phyloP scores from a whole-genome alignment of 2,797 vertebrate species.

The Euthynnus affinis region DNA sequence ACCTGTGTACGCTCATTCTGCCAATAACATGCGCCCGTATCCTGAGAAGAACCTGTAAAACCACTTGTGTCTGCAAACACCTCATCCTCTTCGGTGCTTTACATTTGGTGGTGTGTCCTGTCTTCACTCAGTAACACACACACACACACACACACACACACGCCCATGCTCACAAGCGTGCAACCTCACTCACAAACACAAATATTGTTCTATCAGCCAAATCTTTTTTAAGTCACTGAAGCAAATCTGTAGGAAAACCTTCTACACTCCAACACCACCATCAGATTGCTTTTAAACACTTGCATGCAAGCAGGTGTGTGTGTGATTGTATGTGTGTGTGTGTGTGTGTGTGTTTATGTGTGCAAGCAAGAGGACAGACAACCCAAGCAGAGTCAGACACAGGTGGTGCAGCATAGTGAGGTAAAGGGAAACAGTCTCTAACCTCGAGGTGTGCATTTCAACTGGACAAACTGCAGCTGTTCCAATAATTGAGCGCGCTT shows the following conservation, averaged over 20 bases:
- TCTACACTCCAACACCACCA: conserved; percentile 59
- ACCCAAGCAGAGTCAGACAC: conserved; percentile 79
- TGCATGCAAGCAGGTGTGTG: conserved; percentile 49
- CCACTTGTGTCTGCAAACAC: conserved; percentile 60
- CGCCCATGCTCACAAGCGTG: neutral
- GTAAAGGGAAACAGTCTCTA: conserved; percentile 85
- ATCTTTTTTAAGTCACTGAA: conserved; percentile 37
- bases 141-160: conserved; percentile 21
- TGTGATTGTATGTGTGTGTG: conserved; percentile 25
- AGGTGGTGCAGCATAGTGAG: conserved; percentile 79
- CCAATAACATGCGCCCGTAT: conserved; percentile 69
- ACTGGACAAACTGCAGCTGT: conserved; percentile 91
- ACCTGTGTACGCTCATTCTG: conserved; percentile 52
- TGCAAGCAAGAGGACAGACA: conserved; percentile 77
- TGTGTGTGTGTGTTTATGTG: conserved; percentile 36
- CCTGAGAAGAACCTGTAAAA: conserved; percentile 69
- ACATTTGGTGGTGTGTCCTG: conserved; percentile 27
- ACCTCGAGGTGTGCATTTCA: conserved; percentile 91
- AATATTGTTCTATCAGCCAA: conserved; percentile 13
- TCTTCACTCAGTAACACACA: conserved; percentile 33
- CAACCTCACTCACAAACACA: conserved; percentile 8
- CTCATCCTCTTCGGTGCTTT: conserved; percentile 38
- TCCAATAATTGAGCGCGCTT: conserved; percentile 90
- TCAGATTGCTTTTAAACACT: conserved; percentile 42
- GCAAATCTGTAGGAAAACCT: conserved; percentile 18